Base-by-base conservation (phyloP, 2,888 invertebrate species). In the Catocala nupta region DNA sequence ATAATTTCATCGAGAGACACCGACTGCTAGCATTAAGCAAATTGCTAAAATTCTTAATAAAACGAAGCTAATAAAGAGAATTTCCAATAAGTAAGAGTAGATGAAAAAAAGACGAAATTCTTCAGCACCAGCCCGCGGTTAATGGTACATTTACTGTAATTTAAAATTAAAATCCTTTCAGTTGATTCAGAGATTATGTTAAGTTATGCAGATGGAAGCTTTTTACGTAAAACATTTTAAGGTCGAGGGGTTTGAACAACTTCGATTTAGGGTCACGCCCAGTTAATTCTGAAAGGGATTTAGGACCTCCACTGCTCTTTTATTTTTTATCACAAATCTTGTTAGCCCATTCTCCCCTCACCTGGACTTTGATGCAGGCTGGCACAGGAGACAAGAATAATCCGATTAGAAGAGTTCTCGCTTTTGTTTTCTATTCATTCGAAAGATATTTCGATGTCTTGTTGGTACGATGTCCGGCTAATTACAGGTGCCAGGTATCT, bases 91-190 rank as follows among this genome's bases (percentile, higher is more conserved):
- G 55, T 61, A 54, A 57, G 49, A 1, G 51, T 45, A 50, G 58
- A 39, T 43, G 44, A 52, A 59, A 70, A 82, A 79, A 77, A 78
- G 73, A 70, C 65, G 61, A 70, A 76, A 76, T 72, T 73, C 76
- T 72, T 80, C 78, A 81, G 73, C 65, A 57, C 61, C 52, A 54
- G 59, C 55, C 70, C 70, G 59, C 81, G 78, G 74, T 82, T 83
- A 84, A 84, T 80, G 81, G 81, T 76, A 76, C 84, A 83, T 86
- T 85, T 80, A 79, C 72, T 78, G 77, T 79, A 85, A 91, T 91
- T 91, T 91, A 83, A 91, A 90, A 89, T 92, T 90, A 89, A 92
- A 92, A 91, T 90, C 83, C 78, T 79, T 85, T 85, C 86, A 89
- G 89, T 90, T 88, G 81, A 90, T 89, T 89, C 87, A 86, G 85